These are phyloP conservation scores for Oryzias celebensis DNA, from an alignment of 2,113 vertebrate genomes.

Conservation along the genomic window DNA sequence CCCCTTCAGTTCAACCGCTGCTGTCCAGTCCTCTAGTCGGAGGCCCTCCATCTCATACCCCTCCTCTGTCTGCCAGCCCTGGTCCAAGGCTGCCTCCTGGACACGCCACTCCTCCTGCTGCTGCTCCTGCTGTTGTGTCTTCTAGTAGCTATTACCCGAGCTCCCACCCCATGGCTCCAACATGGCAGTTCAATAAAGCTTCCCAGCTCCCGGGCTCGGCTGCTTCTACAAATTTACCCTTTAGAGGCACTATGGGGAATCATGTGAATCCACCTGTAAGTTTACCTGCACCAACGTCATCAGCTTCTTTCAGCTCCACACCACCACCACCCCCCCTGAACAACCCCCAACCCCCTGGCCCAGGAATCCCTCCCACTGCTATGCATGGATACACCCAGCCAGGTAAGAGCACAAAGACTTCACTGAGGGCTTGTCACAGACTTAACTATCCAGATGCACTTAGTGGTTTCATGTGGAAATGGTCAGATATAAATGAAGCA, in stretches of 20 bases:
- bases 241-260: slow-evolving; percentile 66
- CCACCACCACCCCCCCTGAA: slow-evolving; percentile 75
- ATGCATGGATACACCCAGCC: slow-evolving; percentile 55
- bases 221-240: slow-evolving; percentile 32
- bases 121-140: slow-evolving; percentile 72
- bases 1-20: slow-evolving; percentile 77
- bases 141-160: slow-evolving; percentile 76
- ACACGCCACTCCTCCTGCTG: slow-evolving; percentile 73
- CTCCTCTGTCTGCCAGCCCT: slow-evolving; percentile 64
- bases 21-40: slow-evolving; percentile 75
- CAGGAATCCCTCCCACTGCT: slow-evolving; percentile 50
- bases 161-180: slow-evolving; percentile 69
- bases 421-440: not conserved
- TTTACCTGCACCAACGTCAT: slow-evolving; percentile 54
- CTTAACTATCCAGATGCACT: not conserved
- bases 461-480: not conserved
- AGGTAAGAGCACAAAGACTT: slow-evolving; percentile 45
- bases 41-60: slow-evolving; percentile 57
- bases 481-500: not conserved
- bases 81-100: slow-evolving; percentile 48
- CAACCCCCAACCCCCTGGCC: slow-evolving; percentile 76
- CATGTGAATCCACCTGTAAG: slow-evolving; percentile 64
- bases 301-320: slow-evolving; percentile 73
- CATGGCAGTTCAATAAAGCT: slow-evolving; percentile 83
- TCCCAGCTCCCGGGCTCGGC: slow-evolving; percentile 60